These are phyloP conservation scores for Lycopodina hypogea DNA, from an alignment of 37 sponge, comb jelly and placozoan species.

Conservation along the genomic window DNA sequence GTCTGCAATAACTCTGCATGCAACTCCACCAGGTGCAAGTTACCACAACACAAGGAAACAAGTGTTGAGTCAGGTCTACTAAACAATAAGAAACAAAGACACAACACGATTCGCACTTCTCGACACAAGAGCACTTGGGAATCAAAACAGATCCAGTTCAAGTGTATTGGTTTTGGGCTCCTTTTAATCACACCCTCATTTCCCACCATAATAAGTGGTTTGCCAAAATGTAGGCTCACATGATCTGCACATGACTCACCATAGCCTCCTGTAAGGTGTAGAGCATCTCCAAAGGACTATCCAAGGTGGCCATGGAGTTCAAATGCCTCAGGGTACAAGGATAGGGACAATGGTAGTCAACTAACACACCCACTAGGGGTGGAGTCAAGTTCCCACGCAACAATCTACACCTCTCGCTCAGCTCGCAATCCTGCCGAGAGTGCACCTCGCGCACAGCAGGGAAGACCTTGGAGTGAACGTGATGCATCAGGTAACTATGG, in stretches of 20 bases:
- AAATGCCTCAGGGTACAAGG: constrained; percentile 18
- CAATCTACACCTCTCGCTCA: constrained; percentile 17
- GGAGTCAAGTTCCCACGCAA: constrained; percentile 34
- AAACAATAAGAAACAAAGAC: too few relatives aligned
- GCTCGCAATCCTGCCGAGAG: constrained; percentile 14
- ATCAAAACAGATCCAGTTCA: too few relatives aligned
- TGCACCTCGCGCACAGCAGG: constrained; percentile 37
- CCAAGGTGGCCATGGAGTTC: neutral
- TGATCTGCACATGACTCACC: constrained; percentile 13
- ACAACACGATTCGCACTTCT: too few relatives aligned
- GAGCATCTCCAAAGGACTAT: constrained; percentile 48
- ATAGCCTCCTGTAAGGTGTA: constrained; percentile 57
- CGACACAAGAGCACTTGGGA: too few relatives aligned
- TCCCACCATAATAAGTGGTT: neutral
- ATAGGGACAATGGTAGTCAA: constrained; percentile 45
- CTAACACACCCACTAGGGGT: constrained; percentile 20
- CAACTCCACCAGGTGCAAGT: too few relatives aligned
- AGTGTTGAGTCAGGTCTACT: too few relatives aligned
- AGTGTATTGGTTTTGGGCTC: too few relatives aligned
- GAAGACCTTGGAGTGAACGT: constrained; percentile 51
- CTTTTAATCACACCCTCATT: neutral
- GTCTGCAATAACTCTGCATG: too few relatives aligned
- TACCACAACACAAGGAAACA: too few relatives aligned
- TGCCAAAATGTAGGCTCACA: neutral
- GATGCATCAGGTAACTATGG: constrained; percentile 41